phyloP scores from a whole-genome alignment of 2,113 vertebrate genomes.

The Salminus brasiliensis region DNA sequence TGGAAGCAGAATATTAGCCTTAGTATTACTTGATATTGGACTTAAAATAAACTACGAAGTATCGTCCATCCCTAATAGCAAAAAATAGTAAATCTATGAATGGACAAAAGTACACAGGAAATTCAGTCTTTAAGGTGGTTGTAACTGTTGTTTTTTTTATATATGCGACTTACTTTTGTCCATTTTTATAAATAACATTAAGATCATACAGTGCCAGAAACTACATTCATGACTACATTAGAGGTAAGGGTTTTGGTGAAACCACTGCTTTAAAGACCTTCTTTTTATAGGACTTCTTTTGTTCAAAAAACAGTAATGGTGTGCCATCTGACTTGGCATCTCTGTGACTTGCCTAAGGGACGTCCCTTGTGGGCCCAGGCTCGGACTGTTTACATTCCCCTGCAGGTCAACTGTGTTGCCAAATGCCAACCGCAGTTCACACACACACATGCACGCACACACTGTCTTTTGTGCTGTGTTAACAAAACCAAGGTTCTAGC shows the following conservation, averaged over 20 bases:
- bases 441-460: conserved; percentile 37
- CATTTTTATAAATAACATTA: too few species aligned
- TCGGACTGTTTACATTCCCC: conserved; percentile 67
- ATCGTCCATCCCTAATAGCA: too few species aligned
- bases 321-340: conserved; percentile 15
- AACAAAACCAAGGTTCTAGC: neutral
- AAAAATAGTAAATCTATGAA: too few species aligned
- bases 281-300: neutral
- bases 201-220: too few species aligned
- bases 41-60: too few species aligned
- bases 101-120: neutral
- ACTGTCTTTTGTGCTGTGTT: conserved; percentile 27
- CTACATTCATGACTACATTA: too few species aligned
- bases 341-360: neutral
- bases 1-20: too few species aligned
- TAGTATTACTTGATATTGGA: too few species aligned
- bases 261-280: neutral
- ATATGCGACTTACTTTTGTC: too few species aligned
- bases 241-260: neutral
- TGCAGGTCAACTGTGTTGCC: conserved; percentile 46
- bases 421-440: conserved; percentile 13
- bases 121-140: too few species aligned
- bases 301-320: neutral
- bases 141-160: too few species aligned
- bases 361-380: neutral